phyloP scores from a whole-genome alignment of 2,113 vertebrate species.

The Aythya baeri region DNA sequence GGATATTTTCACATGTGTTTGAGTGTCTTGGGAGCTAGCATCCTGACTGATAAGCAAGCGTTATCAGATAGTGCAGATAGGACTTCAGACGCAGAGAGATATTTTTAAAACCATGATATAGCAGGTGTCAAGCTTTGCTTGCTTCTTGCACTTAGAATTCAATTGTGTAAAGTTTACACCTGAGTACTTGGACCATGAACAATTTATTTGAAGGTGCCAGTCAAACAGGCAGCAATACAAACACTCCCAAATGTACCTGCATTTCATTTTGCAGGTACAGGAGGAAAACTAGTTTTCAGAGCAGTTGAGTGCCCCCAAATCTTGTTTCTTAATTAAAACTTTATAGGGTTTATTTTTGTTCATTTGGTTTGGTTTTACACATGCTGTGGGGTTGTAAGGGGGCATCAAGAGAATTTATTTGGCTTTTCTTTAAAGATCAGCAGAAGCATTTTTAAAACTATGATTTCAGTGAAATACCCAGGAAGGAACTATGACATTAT shows the following conservation, averaged over 20 bases:
- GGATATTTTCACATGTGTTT: neutral
- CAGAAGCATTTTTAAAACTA: neutral
- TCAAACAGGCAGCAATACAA: constrained; percentile 36
- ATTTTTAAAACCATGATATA: constrained; percentile 19
- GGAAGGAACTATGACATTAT: neutral
- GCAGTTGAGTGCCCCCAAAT: neutral
- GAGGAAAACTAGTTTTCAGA: neutral
- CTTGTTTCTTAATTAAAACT: neutral
- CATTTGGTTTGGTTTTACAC: neutral
- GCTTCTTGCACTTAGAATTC: constrained; percentile 18
- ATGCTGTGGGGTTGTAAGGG: neutral
- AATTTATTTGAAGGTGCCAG: constrained; percentile 53
- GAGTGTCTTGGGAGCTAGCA: neutral
- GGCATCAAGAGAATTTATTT: neutral
- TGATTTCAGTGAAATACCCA: neutral
- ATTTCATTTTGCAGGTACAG: neutral
- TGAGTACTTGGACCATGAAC: constrained; percentile 41
- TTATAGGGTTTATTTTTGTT: neutral
- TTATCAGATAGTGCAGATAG: neutral
- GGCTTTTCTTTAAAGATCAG: neutral
- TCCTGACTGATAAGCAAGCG: neutral
- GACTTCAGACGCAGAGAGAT: neutral
- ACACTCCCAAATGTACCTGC: constrained; percentile 1
- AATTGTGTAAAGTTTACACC: constrained; percentile 31
- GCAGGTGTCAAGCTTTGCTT: constrained; percentile 14